Evolutionary conservation across 2,888 invertebrate genomes (phyloP), one percentile per base, ranked within the genome.

Genomic region (Ferdinandea cuprea): DNA sequence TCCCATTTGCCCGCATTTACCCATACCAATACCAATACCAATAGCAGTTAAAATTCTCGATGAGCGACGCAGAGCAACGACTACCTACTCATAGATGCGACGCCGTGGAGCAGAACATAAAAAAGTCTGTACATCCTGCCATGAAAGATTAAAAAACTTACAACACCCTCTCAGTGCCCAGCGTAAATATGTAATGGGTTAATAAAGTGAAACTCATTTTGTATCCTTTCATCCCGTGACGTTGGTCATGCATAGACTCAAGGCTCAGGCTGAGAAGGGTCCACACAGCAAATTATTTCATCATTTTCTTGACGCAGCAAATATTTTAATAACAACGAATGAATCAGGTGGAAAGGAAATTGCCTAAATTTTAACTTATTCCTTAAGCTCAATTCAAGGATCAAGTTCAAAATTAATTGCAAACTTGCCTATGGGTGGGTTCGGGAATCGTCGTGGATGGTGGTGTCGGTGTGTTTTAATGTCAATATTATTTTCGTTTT

Each of bases 141-240:
- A 17, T 19, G 25, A 35, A 21, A 48, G 32, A 48, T 48, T 30
- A 25, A 72, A 71, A 74, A 65, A 56, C 58, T 66, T 44, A 37
- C 30, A n/a, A 4, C 35, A 11, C 44, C 28, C 3, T 15, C 15
- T 5, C 13, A 25, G 11, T 5, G 54, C 7, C 5, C 21, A 19
- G 13, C 9, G 28, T 25, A 28, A 1, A 8, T 52, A n/a, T n/a
- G 40, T 52, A 63, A 69, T 63, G 56, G 58, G 63, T 80, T 74
- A 68, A 73, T 73, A 80, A 69, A 74, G 65, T 69, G 63, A 71
- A 13, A 66, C 65, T 76, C 59, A 50, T 30, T 80, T 69, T 17
- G n/a, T 25, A 25, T 40, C 46, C 52, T 46, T 56, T 32, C 11
- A 42, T 13, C 44, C 30, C 17, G 30, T 17, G 46, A 35, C 46